Conservation (phyloP, 1,140 invertebrate genomes). For the Scaptomyza pallida region DNA sequence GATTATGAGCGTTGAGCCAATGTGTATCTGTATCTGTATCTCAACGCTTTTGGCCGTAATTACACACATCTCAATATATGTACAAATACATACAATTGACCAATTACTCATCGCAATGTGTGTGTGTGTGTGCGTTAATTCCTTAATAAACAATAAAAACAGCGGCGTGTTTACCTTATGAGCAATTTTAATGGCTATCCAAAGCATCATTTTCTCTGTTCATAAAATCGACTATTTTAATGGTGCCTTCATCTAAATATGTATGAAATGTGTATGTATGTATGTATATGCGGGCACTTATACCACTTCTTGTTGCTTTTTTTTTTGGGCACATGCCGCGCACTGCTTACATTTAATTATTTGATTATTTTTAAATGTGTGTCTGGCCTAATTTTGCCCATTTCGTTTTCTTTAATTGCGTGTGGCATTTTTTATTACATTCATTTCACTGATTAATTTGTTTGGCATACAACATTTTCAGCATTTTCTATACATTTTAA, state of each 20-base stretch:
- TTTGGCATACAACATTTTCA: constrained; percentile 28
- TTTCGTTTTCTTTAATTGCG: constrained; percentile 43
- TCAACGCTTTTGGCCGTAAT: constrained; percentile 29
- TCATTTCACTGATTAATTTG: constrained; percentile 39
- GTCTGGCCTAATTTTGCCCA: constrained; percentile 46
- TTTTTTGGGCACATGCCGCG: constrained; percentile 38
- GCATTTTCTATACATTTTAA: background rate
- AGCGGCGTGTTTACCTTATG: constrained; percentile 74
- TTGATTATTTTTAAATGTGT: constrained; percentile 66
- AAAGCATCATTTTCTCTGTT: constrained; percentile 41
- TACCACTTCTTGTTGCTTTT: constrained; percentile 1
- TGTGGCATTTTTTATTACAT: constrained; percentile 50
- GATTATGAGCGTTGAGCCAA: constrained; percentile 65
- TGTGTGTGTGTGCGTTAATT: constrained; percentile 51
- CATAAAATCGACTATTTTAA: constrained; percentile 45
- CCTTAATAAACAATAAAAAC: constrained; percentile 73
- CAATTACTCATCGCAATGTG: constrained; percentile 66
- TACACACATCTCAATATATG: constrained; percentile 12
- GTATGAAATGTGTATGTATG: background rate
- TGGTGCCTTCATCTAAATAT: constrained; percentile 5
- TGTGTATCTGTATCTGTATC: constrained; percentile 24
- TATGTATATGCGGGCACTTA: constrained; percentile 33
- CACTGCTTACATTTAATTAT: constrained; percentile 62
- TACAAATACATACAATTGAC: constrained; percentile 7
- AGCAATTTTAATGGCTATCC: constrained; percentile 67